Evolutionary conservation across 1,140 invertebrate species (phyloP), one percentile per base, ranked within the genome.

Genomic region (Temnothorax longispinosus): DNA sequence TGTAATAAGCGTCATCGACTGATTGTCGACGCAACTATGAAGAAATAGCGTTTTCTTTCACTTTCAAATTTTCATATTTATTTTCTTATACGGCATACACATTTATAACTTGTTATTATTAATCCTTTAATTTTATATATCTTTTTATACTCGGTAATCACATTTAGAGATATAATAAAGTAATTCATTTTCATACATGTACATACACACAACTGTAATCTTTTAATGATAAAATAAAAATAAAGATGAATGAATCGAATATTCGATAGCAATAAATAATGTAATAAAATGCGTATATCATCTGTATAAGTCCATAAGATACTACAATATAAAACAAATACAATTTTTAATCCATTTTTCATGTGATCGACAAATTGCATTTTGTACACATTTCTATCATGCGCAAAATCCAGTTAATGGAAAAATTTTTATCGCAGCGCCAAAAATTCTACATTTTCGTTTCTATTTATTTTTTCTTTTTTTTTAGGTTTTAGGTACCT

Each of bases 311-410:
- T 11, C 15, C 0, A 44, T n/a, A n/a, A 71, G 21, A 32, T 67
- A 32, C 10, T 41, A 50, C 10, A 2, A 11, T 11, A 5, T 71
- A 72, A 81, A 72, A 41, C 13, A 52, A n/a, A 71, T 11, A 27
- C 7, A 56, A 75, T 77, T 77, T 27, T 32, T 41, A 47, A 21
- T 62, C 27, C 27, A 67, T 72, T 58, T 47, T 72, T 35, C 21
- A 60, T 50, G 18, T 80, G 54, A 38, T 74, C 27, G 41, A 54
- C 18, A 82, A 82, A 82, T 60, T 74, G 18, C 6, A 82, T 58
- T 58, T 82, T n/a, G 8, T 15, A 21, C 41, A 41, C 32, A 58
- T 82, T 58, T 47, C 13, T 62, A 21, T 81, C 47, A 41, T 4
- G 35, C 15, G 18, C 56, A 27, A 71, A 71, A 81, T 81, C 15